These are phyloP conservation scores for Macroramphosus scolopax DNA, from an alignment of 2,797 vertebrate genomes.

Conservation along the genomic window DNA sequence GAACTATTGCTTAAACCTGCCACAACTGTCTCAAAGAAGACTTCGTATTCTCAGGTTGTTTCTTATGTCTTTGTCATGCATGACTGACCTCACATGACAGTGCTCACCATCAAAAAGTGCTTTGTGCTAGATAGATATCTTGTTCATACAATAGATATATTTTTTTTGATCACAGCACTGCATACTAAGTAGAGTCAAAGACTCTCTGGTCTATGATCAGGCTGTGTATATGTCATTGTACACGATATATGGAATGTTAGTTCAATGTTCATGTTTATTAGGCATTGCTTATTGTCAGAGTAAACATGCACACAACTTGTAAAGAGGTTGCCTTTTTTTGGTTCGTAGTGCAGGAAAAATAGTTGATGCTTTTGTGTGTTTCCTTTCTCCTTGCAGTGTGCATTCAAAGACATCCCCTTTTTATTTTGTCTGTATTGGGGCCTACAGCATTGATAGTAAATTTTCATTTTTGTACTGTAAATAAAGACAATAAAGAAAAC, in stretches of 20 bases:
- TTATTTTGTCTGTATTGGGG: slow-evolving; percentile 41
- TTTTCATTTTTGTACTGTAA: slow-evolving; percentile 77
- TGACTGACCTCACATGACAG: slow-evolving; percentile 47
- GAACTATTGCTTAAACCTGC: slow-evolving; percentile 63
- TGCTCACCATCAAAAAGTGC: slow-evolving; percentile 53
- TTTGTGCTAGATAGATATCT: slow-evolving; percentile 56
- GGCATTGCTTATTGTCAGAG: slow-evolving; percentile 33
- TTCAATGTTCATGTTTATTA: slow-evolving; percentile 38
- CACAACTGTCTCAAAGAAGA: slow-evolving; percentile 66
- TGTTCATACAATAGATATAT: slow-evolving; percentile 46
- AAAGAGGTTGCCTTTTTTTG: slow-evolving; percentile 34
- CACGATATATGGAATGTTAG: slow-evolving; percentile 55
- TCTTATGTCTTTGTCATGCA: slow-evolving; percentile 55
- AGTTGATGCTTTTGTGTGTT: slow-evolving; percentile 24
- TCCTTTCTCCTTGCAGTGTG: slow-evolving; percentile 23
- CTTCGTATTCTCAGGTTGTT: slow-evolving; percentile 76
- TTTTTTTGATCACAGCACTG: slow-evolving; percentile 50
- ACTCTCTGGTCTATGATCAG: slow-evolving; percentile 21
- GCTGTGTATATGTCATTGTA: slow-evolving; percentile 52
- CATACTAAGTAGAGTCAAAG: slow-evolving; percentile 40
- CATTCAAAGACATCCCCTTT: slow-evolving; percentile 29
- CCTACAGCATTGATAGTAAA: slow-evolving; percentile 44
- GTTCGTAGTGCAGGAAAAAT: slow-evolving; percentile 39
- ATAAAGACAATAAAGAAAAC: slow-evolving; percentile 68
- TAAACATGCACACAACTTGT: slow-evolving; percentile 35